These are phyloP conservation scores for Panulirus ornatus DNA, from an alignment of 1,140 invertebrate species.

Conservation along the genomic window DNA sequence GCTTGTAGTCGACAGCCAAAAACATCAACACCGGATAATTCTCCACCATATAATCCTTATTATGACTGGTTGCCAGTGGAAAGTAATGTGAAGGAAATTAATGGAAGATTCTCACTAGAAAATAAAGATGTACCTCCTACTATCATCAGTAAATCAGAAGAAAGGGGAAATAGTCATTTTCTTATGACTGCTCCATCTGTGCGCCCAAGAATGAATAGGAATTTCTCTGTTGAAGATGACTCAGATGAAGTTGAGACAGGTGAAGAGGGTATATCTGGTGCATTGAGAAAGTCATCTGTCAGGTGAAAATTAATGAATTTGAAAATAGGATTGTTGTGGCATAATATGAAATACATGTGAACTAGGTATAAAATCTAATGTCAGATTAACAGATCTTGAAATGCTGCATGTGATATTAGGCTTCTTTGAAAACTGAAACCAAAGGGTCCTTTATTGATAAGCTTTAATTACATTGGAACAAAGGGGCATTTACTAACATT, in stretches of 20 bases:
- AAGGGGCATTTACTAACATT: neutral
- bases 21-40: neutral
- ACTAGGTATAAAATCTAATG: neutral
- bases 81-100: neutral
- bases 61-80: slow-evolving; percentile 48
- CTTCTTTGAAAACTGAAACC: neutral
- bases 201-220: slow-evolving; percentile 18
- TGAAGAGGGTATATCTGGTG: slow-evolving; percentile 33
- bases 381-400: neutral
- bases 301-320: slow-evolving; percentile 16
- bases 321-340: no score
- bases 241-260: neutral
- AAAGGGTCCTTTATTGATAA: neutral
- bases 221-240: neutral
- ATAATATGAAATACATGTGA: neutral
- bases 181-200: slow-evolving; percentile 14
- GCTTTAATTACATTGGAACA: neutral
- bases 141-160: neutral
- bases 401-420: neutral
- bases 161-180: neutral
- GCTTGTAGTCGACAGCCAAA: neutral
- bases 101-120: neutral
- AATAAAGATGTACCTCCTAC: neutral
- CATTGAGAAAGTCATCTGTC: slow-evolving; percentile 22
- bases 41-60: slow-evolving; percentile 27